Evolutionary conservation across 2,888 invertebrate genomes (phyloP).

Genomic region (Ceraclea dissimilis): DNA sequence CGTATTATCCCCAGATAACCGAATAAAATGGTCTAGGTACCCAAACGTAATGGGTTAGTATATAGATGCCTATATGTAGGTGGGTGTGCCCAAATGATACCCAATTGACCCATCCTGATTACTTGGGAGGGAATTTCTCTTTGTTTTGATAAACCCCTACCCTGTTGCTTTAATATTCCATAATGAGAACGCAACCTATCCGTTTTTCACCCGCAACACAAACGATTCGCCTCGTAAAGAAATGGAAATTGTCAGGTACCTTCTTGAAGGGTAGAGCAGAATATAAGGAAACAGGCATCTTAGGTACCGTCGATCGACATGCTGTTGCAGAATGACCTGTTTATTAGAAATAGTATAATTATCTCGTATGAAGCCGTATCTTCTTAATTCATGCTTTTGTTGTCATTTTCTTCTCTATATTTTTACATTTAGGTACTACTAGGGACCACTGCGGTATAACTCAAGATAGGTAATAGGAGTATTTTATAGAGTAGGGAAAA

Average conservation of each 20-base stretch:
- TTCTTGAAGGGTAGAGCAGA: neutral
- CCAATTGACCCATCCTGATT: neutral
- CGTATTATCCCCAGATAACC: no score
- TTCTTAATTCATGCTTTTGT: no score
- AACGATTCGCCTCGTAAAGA: neutral
- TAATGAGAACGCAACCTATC: neutral
- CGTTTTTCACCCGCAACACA: neutral
- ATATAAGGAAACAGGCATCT: neutral
- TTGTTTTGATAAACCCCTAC: neutral
- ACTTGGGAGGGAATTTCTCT: neutral
- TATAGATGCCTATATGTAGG: no score
- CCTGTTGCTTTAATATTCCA: neutral
- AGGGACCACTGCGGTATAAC: no score
- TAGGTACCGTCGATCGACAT: neutral
- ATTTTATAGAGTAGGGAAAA: no score
- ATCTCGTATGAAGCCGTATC: neutral
- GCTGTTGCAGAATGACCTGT: neutral
- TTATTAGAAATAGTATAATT: neutral
- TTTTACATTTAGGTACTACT: no score
- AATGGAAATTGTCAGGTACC: neutral
- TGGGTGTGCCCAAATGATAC: neutral
- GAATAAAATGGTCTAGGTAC: no score
- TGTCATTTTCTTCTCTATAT: no score
- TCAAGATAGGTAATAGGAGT: no score
- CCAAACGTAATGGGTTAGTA: no score